Percentiles rank a stretch among this genome's conserved stretches.
phyloP scores from a whole-genome alignment of 1,140 invertebrate genomes.

The Halesus radiatus region DNA sequence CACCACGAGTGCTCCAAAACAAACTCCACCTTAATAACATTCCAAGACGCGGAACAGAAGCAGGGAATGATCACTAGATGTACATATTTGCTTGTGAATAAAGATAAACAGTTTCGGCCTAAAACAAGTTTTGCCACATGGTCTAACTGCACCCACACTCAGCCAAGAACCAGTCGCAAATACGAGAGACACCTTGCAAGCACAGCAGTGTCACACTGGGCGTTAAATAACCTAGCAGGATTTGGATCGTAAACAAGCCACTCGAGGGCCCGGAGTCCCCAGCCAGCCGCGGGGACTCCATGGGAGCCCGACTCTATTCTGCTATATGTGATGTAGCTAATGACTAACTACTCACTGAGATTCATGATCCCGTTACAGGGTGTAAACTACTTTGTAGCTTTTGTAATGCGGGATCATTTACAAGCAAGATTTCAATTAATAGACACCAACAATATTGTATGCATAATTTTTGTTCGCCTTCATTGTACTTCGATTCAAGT shows the following conservation, averaged over 20 bases:
- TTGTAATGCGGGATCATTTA: no score
- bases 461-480: no score
- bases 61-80: neutral
- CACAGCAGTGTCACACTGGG: neutral
- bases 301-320: no score
- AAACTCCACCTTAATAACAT: neutral
- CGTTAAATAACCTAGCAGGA: conserved; percentile 19
- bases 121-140: conserved; percentile 26
- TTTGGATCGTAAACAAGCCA: conserved; percentile 24
- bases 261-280: neutral
- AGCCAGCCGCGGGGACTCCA: neutral
- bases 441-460: no score
- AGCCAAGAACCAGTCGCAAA: neutral
- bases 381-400: no score
- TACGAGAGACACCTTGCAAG: conserved; percentile 16
- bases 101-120: conserved; percentile 24
- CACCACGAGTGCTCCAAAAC: no score
- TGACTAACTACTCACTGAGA: no score
- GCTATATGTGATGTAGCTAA: no score
- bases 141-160: neutral
- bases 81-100: neutral
- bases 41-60: neutral
- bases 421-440: no score
- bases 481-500: no score
- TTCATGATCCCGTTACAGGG: no score